phyloP scores from a whole-genome alignment of 2,888 invertebrate genomes.

The Cheilosia vulpina region DNA sequence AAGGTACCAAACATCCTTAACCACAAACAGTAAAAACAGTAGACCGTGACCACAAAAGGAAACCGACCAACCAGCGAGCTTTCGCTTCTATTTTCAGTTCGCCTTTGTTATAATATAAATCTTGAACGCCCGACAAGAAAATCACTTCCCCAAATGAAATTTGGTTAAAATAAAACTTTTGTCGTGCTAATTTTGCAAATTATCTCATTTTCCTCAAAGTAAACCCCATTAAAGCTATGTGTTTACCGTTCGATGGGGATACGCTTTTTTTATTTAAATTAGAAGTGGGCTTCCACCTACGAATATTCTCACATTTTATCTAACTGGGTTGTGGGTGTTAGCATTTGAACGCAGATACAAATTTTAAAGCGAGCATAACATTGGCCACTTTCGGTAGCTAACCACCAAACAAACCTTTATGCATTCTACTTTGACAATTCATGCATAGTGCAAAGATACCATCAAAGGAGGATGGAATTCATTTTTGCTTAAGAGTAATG shows the following conservation, averaged over 20 bases:
- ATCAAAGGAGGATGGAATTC: background rate
- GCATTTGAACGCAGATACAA: no score
- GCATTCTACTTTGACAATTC: background rate
- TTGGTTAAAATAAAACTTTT: slow-evolving; percentile 49
- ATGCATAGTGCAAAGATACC: background rate
- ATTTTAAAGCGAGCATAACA: no score
- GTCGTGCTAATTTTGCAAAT: slow-evolving; percentile 45
- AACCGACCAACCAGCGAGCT: slow-evolving; percentile 36
- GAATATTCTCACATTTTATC: no score
- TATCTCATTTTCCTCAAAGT: slow-evolving; percentile 23
- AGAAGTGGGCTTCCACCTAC: background rate
- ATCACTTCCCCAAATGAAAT: slow-evolving; percentile 49
- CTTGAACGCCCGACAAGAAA: slow-evolving; percentile 8
- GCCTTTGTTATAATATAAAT: slow-evolving; percentile 4
- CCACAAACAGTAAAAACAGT: slow-evolving; percentile 19
- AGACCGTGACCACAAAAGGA: slow-evolving; percentile 30
- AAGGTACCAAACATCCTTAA: slow-evolving; percentile 20
- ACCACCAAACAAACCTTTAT: no score
- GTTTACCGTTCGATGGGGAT: slow-evolving; percentile 4
- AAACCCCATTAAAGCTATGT: slow-evolving; percentile 10
- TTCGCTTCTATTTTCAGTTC: slow-evolving; percentile 17
- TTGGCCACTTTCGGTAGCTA: no score
- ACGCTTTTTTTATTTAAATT: slow-evolving; percentile 1
- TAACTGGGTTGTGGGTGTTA: no score
- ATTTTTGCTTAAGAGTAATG: background rate